phyloP scores from a whole-genome alignment of 2,113 vertebrate genomes.

The Mobula birostris region DNA sequence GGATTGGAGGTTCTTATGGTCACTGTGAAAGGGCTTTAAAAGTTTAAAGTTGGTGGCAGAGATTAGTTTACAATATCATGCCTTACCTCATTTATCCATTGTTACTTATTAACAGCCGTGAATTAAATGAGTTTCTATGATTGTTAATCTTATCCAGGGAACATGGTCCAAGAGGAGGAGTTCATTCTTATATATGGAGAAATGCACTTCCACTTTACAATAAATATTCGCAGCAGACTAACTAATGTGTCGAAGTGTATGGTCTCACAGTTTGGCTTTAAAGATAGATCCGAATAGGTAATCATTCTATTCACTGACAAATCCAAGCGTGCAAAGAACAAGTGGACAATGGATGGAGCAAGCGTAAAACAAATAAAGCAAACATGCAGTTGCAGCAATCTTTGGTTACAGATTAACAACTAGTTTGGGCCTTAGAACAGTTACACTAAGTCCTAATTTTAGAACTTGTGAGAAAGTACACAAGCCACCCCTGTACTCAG shows the following conservation, averaged over 20 bases:
- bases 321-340: slow-evolving; percentile 22
- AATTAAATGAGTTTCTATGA: not conserved
- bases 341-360: slow-evolving; percentile 3
- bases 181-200: not conserved
- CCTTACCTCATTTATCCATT: not conserved
- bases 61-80: not conserved
- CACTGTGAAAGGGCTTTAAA: not conserved
- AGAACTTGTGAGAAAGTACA: not conserved
- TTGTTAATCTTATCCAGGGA: not conserved
- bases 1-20: not conserved
- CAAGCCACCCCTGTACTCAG: too few relatives aligned
- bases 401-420: slow-evolving; percentile 34
- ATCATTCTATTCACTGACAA: not conserved
- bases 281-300: slow-evolving; percentile 5
- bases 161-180: not conserved
- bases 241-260: not conserved
- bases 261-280: not conserved
- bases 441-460: slow-evolving; percentile 11
- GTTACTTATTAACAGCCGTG: slow-evolving; percentile 13
- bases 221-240: not conserved
- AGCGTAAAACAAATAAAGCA: slow-evolving; percentile 28
- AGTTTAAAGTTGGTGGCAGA: not conserved
- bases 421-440: not conserved
- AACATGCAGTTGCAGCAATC: slow-evolving; percentile 1
- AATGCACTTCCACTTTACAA: not conserved